A percentile compares a stretch with the other conserved stretches of the same genome.
phyloP scores from a whole-genome alignment of 2,113 vertebrate genomes.

The Chelonoidis abingdonii region DNA sequence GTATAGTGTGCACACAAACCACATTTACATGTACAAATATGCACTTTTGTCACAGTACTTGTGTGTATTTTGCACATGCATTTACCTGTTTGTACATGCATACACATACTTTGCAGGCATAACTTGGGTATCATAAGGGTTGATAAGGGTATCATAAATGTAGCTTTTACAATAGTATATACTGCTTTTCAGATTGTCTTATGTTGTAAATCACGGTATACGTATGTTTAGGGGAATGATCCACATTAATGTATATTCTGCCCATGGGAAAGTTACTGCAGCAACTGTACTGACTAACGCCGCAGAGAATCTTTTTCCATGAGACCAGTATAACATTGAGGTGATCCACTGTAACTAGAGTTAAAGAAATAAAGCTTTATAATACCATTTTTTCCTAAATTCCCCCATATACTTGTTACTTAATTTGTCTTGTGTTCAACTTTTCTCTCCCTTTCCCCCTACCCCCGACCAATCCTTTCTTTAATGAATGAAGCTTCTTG shows the following conservation, averaged over 20 bases:
- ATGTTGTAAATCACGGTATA: not conserved
- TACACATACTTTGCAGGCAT: not conserved
- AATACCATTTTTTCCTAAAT: not conserved
- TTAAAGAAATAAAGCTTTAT: not conserved
- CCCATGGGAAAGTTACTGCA: not conserved
- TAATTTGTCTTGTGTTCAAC: conserved; percentile 38
- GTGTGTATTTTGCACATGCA: not conserved
- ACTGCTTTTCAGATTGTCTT: not conserved
- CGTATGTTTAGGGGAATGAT: not conserved
- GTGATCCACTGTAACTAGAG: not conserved
- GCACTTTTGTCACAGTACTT: not conserved
- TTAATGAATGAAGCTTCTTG: conserved; percentile 35
- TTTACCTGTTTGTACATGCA: not conserved
- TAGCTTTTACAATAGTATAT: not conserved
- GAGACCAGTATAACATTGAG: not conserved
- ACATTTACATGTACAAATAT: not conserved
- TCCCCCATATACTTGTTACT: not conserved
- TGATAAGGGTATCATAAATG: not conserved
- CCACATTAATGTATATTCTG: not conserved
- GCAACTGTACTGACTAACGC: not conserved
- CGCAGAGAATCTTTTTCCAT: not conserved
- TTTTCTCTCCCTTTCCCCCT: not conserved
- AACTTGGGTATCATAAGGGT: not conserved
- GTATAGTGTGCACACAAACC: not conserved
- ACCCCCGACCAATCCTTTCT: not conserved